Percentiles rank a stretch among this genome's conserved stretches.
phyloP scores from a whole-genome alignment of 2,888 invertebrate species.

The Drosophila affinis region DNA sequence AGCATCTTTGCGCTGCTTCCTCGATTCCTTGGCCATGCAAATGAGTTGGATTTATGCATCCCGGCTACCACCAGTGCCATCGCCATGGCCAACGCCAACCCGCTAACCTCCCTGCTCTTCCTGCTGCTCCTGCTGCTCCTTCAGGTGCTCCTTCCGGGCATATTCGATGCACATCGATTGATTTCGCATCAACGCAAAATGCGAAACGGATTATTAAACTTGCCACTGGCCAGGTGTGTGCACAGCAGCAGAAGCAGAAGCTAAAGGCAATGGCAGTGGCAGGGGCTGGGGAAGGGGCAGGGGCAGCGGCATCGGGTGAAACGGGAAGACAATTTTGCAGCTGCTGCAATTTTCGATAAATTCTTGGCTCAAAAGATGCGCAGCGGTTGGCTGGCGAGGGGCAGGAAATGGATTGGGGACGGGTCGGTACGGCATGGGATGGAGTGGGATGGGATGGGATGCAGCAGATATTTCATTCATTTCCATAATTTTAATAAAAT shows the following conservation, averaged over 20 bases:
- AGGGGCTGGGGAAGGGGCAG: not conserved
- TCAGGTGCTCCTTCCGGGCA: constrained; percentile 41
- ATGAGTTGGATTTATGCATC: constrained; percentile 57
- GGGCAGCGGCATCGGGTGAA: not conserved
- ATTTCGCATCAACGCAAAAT: constrained; percentile 68
- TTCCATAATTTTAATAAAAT: constrained; percentile 29
- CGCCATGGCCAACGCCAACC: too few species aligned
- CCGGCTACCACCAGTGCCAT: constrained; percentile 3
- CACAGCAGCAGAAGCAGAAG: constrained; percentile 18
- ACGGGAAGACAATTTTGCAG: constrained; percentile 49
- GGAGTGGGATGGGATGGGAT: not conserved
- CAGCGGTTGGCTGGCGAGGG: constrained; percentile 11
- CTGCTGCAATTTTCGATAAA: constrained; percentile 77
- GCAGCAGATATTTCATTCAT: constrained; percentile 75
- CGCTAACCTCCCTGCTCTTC: not conserved
- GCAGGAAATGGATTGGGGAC: not conserved
- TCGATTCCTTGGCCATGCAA: constrained; percentile 65
- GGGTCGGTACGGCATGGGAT: not conserved
- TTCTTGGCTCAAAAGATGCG: constrained; percentile 61
- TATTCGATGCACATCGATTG: constrained; percentile 71
- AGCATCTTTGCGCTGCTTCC: constrained; percentile 31
- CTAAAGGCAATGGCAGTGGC: not conserved
- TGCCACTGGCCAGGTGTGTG: constrained; percentile 53
- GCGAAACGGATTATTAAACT: constrained; percentile 72
- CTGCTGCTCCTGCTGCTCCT: constrained; percentile 14